A percentile compares a stretch with the other conserved stretches of the same genome.
Conservation (phyloP, 2,888 invertebrate genomes). For the Archips crataeganus region DNA sequence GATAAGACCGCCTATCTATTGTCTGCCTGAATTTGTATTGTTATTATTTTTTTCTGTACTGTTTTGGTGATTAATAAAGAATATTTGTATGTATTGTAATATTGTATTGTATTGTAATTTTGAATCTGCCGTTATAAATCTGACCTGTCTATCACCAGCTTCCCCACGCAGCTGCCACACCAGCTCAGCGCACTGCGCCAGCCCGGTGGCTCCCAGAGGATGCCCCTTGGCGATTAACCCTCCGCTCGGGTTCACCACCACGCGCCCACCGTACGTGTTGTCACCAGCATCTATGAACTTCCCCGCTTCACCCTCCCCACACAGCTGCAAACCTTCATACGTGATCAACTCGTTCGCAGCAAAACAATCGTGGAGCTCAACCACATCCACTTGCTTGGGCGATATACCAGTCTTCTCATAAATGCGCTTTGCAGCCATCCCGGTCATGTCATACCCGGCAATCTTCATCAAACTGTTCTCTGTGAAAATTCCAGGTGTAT, state of each 20-base stretch:
- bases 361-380: slow-evolving; percentile 99
- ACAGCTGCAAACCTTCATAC: slow-evolving; percentile 98
- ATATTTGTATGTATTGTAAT: too few relatives aligned
- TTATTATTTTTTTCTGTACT: too few relatives aligned
- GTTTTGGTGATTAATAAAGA: too few relatives aligned
- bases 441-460: slow-evolving; percentile 97
- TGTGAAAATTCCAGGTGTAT: slow-evolving; percentile 93
- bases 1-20: too few relatives aligned
- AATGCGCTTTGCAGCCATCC: slow-evolving; percentile 91
- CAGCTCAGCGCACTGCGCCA: slow-evolving; percentile 96
- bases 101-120: too few relatives aligned
- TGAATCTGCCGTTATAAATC: background rate
- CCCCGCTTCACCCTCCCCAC: slow-evolving; percentile 95
- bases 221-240: slow-evolving; percentile 99
- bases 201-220: slow-evolving; percentile 97
- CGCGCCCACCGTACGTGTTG: slow-evolving; percentile 98
- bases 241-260: slow-evolving; percentile 98
- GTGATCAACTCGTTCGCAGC: slow-evolving; percentile 98
- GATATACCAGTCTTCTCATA: slow-evolving; percentile 91
- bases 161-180: slow-evolving; percentile 93
- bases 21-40: too few relatives aligned
- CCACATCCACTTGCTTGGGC: slow-evolving; percentile 95
- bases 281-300: slow-evolving; percentile 96
- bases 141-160: slow-evolving; percentile 91
- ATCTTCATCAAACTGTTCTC: slow-evolving; percentile 91